Base-by-base conservation (phyloP, 2,113 vertebrate genomes). In the Platichthys flesus region DNA sequence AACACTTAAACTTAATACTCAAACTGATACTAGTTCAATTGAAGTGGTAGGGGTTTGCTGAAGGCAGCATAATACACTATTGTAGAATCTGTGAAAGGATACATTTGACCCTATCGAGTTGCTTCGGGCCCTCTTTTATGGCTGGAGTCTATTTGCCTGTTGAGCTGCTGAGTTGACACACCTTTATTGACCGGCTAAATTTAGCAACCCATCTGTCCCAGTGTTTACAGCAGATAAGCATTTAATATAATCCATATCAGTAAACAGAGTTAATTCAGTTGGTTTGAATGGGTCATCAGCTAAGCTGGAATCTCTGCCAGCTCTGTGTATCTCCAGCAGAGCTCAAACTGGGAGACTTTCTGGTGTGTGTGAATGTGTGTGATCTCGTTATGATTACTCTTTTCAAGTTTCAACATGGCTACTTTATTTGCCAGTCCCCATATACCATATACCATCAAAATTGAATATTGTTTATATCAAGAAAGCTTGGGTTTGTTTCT, bases 151-250 rank as follows among this genome's bases (percentile, higher is more conserved):
- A n/a, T 31, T 31, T 31, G 31, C 31, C 31, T 31, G 28, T 31
- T 31, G 28, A 31, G 31, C 31, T 31, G 31, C 31, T 31, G 6
- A 31, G 31, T 31, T 31, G 31, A 78, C 49, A 20, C 18, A 59
- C 65, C 55, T 78, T 75, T 56, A 49, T 60, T 26, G 76, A 72
- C 31, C 16, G 21, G 64, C 52, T 84, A 54, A 76, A 72, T 31
- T 57, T 57, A 63, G 76, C 15, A 58, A 42, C 52, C 72, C 73
- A 72, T 76, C 67, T 84, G 72, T 49, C 56, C 47, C 71, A 26
- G 51, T 67, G 67, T 76, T 74, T 37, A 42, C 67, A 35, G 37
- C 72, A 65, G 49, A 16, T 70, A 71, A 71, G 37, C 37, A 58
- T 37, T 63, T 23, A n/a, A 62, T 56, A 63, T 64, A 65, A 62